Evolutionary conservation across 2,888 invertebrate species (phyloP), one percentile per base, ranked within the genome.

Genomic region (Lasioglossum leucozonium): DNA sequence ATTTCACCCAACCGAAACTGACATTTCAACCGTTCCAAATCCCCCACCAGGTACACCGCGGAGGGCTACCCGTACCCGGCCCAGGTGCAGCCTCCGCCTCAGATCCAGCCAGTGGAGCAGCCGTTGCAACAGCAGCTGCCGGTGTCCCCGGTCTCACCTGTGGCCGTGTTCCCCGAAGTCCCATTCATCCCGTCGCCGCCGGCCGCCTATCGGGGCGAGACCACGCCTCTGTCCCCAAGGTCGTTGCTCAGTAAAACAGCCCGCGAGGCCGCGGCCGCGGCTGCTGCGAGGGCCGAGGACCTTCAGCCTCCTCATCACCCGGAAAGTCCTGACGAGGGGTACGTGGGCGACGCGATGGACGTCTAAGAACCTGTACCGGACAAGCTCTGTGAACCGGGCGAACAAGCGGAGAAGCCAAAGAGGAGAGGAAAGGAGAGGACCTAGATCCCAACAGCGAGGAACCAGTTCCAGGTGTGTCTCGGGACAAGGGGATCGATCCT

Each of bases 271-370:
- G 90, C 96, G 87, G 92, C 96, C 91, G 90, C 96, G 94, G 93
- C 96, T 95, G 96, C 96, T 95, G 89, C 95, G 94, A 87, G 96
- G 95, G 96, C 96, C 76, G 95, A 96, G 72, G 96, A 96, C 83
- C 94, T 96, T 83, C 96, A 96, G 11, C 91, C 93, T 2, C 93
- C 94, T 58, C 94, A 94, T 85, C 94, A 94, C 77, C 97, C 97
- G 30, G 98, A 98, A 93, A 98, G 98, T 95, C 98, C 98, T 58
- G 98, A 98, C 94, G 98, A 98, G 95, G 98, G 98, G 30, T 98
- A 98, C 95, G 98, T 98, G 79, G 98, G 98, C 62, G 98, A 98
- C 91, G 96, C 94, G 13, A 93, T 94, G 94, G 94, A 94, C 82
- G 94, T 94, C 72, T 94, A 93, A 94, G 85, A 30, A 62, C 34